Evolutionary conservation across 35 echinoderm and acorn worm species (phyloP), one percentile per base, ranked within the genome.

Genomic region (Hemicentrotus pulcherrimus): DNA sequence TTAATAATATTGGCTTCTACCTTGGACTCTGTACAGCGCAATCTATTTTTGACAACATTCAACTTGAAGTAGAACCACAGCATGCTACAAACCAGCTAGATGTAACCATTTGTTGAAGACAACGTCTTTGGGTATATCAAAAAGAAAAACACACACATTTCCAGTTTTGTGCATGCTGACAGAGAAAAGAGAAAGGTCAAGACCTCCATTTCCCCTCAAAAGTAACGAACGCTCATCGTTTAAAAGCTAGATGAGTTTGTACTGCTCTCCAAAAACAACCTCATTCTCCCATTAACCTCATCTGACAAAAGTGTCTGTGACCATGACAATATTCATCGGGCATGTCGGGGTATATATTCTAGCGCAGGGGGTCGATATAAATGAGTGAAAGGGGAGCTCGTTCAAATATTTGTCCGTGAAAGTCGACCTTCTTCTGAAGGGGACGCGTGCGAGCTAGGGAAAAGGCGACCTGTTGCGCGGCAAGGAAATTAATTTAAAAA

Each of bases 371-470:
- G 65, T 78, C 65, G 65, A 78, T 78, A 78, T 78, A n/a, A 78
- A 78, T 78, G 65, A 78, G 65, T 78, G 65, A 78, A 78, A 78
- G 65, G 65, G 65, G 65, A 78, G 65, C 19, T 78, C 65, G 65
- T 78, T 78, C 65, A 78, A 78, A 78, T 78, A 78, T 78, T 78
- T 78, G 65, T 78, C 22, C 19, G 19, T 8, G 65, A 78, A 78
- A 78, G 65, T 78, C 65, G 65, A 22, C 65, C 65, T n/a, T 59
- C 52, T n/a, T 78, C 65, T 78, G 8, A 78, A 78, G 65, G n/a
- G 22, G 65, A 18, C n/a, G 19, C 65, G 65, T 78, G 65, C 28
- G 35, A 41, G 35, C 35, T 0, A 28, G 28, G 65, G 65, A 78
- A 5, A n/a, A 22, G 19, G 19, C 65, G 65, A 78, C 65, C 65